A percentile compares a stretch with the other conserved stretches of the same genome.
These are phyloP conservation scores for Dascillus cervinus DNA, from an alignment of 2,888 invertebrate genomes.

Conservation along the genomic window DNA sequence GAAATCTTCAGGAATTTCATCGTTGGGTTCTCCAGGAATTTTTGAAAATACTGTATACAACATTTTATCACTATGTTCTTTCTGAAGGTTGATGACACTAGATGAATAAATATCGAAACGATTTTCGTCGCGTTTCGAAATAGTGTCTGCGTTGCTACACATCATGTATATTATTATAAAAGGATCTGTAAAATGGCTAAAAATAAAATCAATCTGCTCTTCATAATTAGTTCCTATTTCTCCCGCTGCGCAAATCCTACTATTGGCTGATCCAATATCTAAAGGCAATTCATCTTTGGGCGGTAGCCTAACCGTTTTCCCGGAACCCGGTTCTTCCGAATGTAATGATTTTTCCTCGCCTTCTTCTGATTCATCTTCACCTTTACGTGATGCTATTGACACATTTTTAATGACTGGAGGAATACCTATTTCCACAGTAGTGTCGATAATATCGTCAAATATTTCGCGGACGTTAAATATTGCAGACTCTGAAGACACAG, in stretches of 20 bases:
- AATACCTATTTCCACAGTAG: conserved; percentile 19
- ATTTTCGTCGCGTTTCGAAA: conserved; percentile 37
- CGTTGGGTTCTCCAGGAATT: conserved; percentile 31
- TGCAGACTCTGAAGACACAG: conserved; percentile 36
- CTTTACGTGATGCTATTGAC: conserved; percentile 12
- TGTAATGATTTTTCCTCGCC: conserved; percentile 26
- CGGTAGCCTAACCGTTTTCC: conserved; percentile 7
- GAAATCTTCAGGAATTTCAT: conserved; percentile 28
- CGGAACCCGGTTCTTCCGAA: conserved; percentile 1
- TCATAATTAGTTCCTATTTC: conserved; percentile 27
- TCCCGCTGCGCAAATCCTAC: conserved; percentile 22
- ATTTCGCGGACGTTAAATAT: conserved; percentile 38
- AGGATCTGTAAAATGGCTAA: conserved; percentile 29
- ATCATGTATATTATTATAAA: conserved; percentile 49
- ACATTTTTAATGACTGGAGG: conserved; percentile 10
- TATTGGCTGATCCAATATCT: conserved; percentile 21
- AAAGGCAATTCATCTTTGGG: conserved; percentile 19
- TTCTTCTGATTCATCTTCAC: conserved; percentile 11
- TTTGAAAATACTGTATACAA: conserved; percentile 38
- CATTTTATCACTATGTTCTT: conserved; percentile 29
- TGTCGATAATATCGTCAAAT: conserved; percentile 35
- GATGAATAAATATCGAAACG: conserved; percentile 32
- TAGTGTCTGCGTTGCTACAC: conserved; percentile 48
- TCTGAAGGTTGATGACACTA: conserved; percentile 26
- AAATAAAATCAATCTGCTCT: conserved; percentile 34